Evolutionary conservation across 2,888 invertebrate species (phyloP).

Genomic region (Nebria brevicollis): DNA sequence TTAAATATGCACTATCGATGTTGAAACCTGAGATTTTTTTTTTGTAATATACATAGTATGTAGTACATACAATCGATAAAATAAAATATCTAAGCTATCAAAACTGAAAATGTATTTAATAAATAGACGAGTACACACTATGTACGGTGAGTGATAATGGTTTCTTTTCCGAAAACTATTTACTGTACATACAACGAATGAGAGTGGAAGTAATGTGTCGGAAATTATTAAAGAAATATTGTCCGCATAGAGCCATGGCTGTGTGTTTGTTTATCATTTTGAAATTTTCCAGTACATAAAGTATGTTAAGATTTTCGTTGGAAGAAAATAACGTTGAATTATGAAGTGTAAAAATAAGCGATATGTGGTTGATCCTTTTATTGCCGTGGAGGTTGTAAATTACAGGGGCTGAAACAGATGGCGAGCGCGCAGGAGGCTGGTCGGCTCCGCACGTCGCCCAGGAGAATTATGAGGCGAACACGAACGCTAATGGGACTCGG

Average conservation of each 20-base stretch:
- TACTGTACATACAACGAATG: background rate
- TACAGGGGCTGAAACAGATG: constrained; percentile 54
- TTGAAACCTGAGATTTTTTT: too few species aligned
- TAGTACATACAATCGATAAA: too few species aligned
- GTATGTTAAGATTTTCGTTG: constrained; percentile 58
- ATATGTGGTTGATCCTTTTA: constrained; percentile 61
- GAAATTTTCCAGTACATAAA: constrained; percentile 60
- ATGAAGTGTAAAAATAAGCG: constrained; percentile 61
- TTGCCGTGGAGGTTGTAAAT: constrained; percentile 58
- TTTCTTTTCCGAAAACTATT: too few species aligned
- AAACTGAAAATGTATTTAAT: too few species aligned
- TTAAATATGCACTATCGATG: too few species aligned
- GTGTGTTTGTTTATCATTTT: constrained; percentile 52
- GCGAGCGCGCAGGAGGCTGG: constrained; percentile 46
- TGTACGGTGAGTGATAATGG: too few species aligned
- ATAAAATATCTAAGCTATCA: too few species aligned
- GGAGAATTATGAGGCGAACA: constrained; percentile 49
- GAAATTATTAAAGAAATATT: background rate
- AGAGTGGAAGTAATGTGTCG: background rate
- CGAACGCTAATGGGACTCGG: constrained; percentile 50
- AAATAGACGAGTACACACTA: too few species aligned
- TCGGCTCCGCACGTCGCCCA: constrained; percentile 40
- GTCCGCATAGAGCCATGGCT: background rate
- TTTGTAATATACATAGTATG: too few species aligned
- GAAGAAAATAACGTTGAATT: constrained; percentile 57